Conservation (phyloP, 2,797 vertebrate species). For the Esox lucius region DNA sequence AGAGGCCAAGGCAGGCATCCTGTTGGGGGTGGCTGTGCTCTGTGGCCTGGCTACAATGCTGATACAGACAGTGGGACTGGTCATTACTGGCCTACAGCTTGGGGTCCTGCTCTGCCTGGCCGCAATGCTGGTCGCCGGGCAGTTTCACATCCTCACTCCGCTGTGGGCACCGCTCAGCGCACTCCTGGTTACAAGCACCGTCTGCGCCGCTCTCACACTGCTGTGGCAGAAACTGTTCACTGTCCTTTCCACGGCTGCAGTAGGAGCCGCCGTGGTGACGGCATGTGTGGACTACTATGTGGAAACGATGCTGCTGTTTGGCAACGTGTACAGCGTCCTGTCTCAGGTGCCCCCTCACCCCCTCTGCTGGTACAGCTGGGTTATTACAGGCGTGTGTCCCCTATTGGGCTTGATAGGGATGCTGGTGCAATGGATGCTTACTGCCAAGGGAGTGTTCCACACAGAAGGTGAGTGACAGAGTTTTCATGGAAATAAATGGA, state of each 20-base stretch:
- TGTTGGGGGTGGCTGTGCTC: slow-evolving; percentile 82
- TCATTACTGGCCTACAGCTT: slow-evolving; percentile 84
- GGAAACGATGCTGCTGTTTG: slow-evolving; percentile 72
- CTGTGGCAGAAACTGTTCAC: slow-evolving; percentile 83
- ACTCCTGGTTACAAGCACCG: slow-evolving; percentile 69
- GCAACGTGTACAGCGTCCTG: slow-evolving; percentile 72
- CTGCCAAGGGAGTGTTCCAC: slow-evolving; percentile 75
- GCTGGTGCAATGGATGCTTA: slow-evolving; percentile 83
- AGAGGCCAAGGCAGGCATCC: slow-evolving; percentile 82
- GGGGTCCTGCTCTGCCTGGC: slow-evolving; percentile 77
- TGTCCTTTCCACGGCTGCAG: slow-evolving; percentile 76
- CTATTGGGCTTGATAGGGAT: slow-evolving; percentile 72
- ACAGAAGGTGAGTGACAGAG: slow-evolving; percentile 70
- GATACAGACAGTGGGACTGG: slow-evolving; percentile 80
- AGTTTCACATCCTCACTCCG: slow-evolving; percentile 74
- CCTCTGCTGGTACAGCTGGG: slow-evolving; percentile 89
- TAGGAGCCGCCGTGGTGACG: slow-evolving; percentile 75
- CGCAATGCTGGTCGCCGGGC: slow-evolving; percentile 71
- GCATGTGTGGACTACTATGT: slow-evolving; percentile 80
- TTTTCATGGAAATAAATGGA: background rate
- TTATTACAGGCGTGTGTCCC: slow-evolving; percentile 76
- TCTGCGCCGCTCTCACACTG: slow-evolving; percentile 76
- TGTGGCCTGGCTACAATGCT: slow-evolving; percentile 83
- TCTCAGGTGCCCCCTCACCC: slow-evolving; percentile 59
- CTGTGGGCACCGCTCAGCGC: slow-evolving; percentile 77